These are phyloP conservation scores for Brachionus manjavacas DNA, from an alignment of 1,140 invertebrate species.

Conservation along the genomic window DNA sequence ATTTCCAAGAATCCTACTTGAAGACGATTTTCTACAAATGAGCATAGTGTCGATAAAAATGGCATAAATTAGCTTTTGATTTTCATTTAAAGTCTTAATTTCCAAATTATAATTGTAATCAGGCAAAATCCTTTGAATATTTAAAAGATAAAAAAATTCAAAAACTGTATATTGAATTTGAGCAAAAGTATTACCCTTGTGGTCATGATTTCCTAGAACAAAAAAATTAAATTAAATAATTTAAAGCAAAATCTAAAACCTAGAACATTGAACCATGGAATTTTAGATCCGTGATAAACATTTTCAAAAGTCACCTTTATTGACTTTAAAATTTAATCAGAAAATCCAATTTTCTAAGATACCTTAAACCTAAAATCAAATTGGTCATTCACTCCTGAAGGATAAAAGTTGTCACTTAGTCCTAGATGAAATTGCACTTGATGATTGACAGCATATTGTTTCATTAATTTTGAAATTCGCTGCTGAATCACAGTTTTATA, in stretches of 20 bases:
- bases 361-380: constrained; percentile 56
- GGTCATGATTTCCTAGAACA: constrained; percentile 57
- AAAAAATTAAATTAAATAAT: neutral
- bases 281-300: constrained; percentile 47
- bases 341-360: neutral
- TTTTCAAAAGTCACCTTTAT: constrained; percentile 49
- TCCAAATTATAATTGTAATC: constrained; percentile 55
- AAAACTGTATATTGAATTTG: constrained; percentile 48
- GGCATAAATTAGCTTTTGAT: constrained; percentile 49
- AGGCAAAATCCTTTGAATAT: constrained; percentile 54
- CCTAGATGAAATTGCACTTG: constrained; percentile 51
- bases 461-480: constrained; percentile 52
- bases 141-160: neutral
- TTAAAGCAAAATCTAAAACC: neutral
- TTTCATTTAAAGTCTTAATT: constrained; percentile 45
- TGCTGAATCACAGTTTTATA: constrained; percentile 52
- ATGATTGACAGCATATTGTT: constrained; percentile 46
- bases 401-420: constrained; percentile 59
- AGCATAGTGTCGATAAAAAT: constrained; percentile 58
- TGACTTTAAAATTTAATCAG: neutral
- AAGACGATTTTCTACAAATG: constrained; percentile 54
- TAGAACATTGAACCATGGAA: constrained; percentile 55
- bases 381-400: constrained; percentile 53
- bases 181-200: constrained; percentile 56
- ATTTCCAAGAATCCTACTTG: constrained; percentile 55